A percentile compares a stretch with the other conserved stretches of the same genome.
Evolutionary conservation across 2,113 vertebrate genomes (phyloP).

Genomic region (Eidolon helvum): DNA sequence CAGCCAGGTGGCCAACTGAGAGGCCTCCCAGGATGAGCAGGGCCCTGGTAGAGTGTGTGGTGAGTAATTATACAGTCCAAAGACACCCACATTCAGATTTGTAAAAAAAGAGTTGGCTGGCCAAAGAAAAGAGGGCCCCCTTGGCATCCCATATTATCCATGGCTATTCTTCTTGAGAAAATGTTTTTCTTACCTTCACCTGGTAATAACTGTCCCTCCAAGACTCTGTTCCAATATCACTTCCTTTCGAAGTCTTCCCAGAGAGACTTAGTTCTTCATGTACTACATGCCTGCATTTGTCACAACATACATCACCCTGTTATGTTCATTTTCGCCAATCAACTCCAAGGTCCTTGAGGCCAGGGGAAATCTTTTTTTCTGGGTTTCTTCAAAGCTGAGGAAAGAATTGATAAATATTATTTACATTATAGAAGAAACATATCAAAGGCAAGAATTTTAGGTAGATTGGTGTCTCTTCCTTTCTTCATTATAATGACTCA

Average conservation of each 20-base stretch:
- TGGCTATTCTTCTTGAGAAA: no score
- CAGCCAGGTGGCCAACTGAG: not conserved
- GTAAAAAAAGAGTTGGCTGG: not conserved
- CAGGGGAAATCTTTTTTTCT: not conserved
- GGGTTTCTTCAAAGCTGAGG: not conserved
- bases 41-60: not conserved
- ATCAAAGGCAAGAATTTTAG: not conserved
- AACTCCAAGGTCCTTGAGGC: not conserved
- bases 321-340: not conserved
- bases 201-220: not conserved
- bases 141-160: fast-evolving
- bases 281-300: not conserved
- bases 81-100: not conserved
- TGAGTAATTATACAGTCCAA: not conserved
- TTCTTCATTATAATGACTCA: not conserved
- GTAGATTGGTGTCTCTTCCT: not conserved
- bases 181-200: not conserved
- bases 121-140: not conserved
- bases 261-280: not conserved
- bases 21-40: not conserved
- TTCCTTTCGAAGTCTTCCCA: not conserved
- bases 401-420: not conserved
- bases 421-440: not conserved
- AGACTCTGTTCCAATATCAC: not conserved
- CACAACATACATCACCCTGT: not conserved